These are phyloP conservation scores for Cavia porcellus DNA, from an alignment of 2,113 vertebrate genomes.

Conservation along the genomic window DNA sequence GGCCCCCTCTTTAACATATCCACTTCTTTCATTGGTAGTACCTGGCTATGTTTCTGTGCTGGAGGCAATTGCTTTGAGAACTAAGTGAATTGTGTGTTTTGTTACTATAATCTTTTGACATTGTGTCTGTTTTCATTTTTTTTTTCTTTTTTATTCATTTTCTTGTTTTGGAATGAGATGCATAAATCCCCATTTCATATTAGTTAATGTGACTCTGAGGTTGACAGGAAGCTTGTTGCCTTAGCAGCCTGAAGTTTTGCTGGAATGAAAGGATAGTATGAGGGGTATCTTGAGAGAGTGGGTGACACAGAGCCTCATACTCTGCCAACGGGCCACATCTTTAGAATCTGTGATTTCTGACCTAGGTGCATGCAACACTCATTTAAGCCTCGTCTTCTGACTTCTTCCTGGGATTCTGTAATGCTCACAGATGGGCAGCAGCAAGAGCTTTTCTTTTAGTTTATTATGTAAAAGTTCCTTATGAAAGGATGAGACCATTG, in stretches of 20 bases:
- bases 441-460: not conserved
- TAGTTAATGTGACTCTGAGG: not conserved
- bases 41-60: not conserved
- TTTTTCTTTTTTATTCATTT: too few relatives aligned
- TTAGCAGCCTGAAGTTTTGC: not conserved
- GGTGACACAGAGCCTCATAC: not conserved
- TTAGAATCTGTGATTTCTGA: not conserved
- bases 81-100: not conserved
- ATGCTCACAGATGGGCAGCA: not conserved
- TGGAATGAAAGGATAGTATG: slow-evolving; percentile 29
- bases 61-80: not conserved
- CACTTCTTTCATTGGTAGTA: not conserved
- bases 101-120: not conserved
- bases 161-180: not conserved
- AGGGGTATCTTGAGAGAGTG: not conserved
- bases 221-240: not conserved
- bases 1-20: not conserved
- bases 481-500: not conserved
- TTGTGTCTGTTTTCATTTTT: not conserved
- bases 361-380: not conserved
- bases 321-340: not conserved
- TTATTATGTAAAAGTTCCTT: not conserved
- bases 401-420: not conserved
- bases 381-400: not conserved
- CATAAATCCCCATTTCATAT: not conserved